Conservation (phyloP, 2,113 vertebrate species). For the Notiomystis cincta region DNA sequence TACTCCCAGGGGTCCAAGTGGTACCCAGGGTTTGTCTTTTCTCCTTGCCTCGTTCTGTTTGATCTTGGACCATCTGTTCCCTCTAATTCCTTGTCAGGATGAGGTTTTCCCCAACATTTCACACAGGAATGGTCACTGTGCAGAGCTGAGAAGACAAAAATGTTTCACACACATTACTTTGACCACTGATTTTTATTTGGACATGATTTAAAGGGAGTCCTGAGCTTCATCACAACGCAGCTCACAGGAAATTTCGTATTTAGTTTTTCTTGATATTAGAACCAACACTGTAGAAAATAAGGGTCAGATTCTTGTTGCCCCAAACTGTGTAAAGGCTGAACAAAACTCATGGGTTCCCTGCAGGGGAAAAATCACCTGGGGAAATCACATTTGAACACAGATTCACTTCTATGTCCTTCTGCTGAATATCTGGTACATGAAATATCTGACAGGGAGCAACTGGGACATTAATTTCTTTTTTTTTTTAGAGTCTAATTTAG, state of each 20-base stretch:
- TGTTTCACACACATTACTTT: neutral
- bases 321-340: neutral
- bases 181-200: neutral
- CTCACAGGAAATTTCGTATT: neutral
- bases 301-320: neutral
- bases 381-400: neutral
- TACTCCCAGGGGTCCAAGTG: neutral
- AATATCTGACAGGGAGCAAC: neutral
- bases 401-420: neutral
- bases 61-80: neutral
- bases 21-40: neutral
- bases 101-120: neutral
- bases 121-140: neutral
- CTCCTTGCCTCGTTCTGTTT: neutral
- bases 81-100: neutral
- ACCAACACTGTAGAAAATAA: neutral
- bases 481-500: neutral
- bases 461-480: neutral
- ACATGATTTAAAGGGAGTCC: neutral
- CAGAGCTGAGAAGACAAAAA: neutral
- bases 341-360: neutral
- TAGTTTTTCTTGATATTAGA: neutral
- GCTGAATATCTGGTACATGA: neutral
- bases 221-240: neutral
- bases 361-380: neutral